Conservation (phyloP, 2,113 vertebrate genomes). For the Ardeotis arabs region DNA sequence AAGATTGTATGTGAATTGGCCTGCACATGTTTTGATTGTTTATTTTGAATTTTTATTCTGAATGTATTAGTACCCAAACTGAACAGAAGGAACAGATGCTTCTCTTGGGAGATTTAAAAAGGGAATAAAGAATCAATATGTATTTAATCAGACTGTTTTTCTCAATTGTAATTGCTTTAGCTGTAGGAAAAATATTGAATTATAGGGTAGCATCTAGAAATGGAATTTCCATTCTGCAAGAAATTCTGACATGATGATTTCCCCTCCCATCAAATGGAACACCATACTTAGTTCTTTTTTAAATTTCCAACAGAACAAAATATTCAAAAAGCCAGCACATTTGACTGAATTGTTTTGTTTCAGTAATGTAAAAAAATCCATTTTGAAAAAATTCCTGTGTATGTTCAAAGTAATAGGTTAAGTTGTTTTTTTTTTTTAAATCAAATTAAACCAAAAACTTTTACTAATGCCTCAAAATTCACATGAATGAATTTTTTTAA, state of each 20-base stretch:
- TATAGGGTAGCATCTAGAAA: neutral
- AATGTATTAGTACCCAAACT: neutral
- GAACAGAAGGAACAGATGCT: slow-evolving; percentile 30
- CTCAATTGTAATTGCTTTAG: neutral
- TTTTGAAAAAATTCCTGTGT: neutral
- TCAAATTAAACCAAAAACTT: neutral
- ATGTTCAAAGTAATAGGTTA: neutral
- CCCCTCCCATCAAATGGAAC: neutral
- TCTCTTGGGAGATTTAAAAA: neutral
- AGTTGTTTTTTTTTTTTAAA: neutral
- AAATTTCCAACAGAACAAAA: neutral
- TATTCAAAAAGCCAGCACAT: neutral
- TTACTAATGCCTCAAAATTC: neutral
- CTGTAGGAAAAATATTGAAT: neutral
- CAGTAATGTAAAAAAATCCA: neutral
- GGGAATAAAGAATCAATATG: neutral
- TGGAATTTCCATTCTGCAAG: neutral
- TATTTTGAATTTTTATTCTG: slow-evolving; percentile 18
- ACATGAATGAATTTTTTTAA: neutral
- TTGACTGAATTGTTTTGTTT: neutral
- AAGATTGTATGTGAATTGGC: neutral
- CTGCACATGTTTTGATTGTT: neutral
- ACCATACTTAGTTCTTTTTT: neutral
- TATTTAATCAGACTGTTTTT: slow-evolving; percentile 29
- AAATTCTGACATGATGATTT: neutral